phyloP scores from a whole-genome alignment of 2,113 vertebrate species.

The Pelecanoides urinatrix region DNA sequence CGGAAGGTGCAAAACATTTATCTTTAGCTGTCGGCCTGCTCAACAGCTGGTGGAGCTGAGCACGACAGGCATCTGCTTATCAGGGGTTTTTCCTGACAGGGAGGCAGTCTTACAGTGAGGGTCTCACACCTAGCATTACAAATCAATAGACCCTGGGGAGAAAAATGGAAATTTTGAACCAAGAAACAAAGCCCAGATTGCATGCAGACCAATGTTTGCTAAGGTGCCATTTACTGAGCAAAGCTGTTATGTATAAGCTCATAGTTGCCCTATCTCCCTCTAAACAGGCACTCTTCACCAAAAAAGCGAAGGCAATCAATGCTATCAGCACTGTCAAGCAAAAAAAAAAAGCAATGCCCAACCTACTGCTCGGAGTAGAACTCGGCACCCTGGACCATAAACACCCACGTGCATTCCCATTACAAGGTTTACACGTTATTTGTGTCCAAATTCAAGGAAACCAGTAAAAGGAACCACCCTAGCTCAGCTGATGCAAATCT shows the following conservation, averaged over 20 bases:
- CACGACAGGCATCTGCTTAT: background rate
- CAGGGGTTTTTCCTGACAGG: background rate
- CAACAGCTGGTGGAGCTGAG: constrained; percentile 21
- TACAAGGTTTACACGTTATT: background rate
- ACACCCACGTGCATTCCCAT: background rate
- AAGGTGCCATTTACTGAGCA: background rate
- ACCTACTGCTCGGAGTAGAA: background rate
- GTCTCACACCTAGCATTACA: background rate
- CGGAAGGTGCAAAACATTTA: background rate
- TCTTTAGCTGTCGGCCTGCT: background rate
- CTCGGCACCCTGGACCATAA: accelerated
- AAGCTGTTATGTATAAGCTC: background rate
- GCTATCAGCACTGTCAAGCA: background rate
- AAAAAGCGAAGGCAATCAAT: background rate
- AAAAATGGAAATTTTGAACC: background rate
- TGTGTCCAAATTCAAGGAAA: background rate
- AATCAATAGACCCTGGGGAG: background rate
- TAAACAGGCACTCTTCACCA: background rate
- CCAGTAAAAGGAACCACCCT: background rate
- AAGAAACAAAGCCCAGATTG: background rate
- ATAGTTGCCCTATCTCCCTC: background rate
- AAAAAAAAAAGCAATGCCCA: background rate
- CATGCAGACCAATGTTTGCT: background rate
- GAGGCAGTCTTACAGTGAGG: background rate
- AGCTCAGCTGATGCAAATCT: background rate